Evolutionary conservation across 1,140 invertebrate genomes (phyloP).

Genomic region (Babylonia areolata): DNA sequence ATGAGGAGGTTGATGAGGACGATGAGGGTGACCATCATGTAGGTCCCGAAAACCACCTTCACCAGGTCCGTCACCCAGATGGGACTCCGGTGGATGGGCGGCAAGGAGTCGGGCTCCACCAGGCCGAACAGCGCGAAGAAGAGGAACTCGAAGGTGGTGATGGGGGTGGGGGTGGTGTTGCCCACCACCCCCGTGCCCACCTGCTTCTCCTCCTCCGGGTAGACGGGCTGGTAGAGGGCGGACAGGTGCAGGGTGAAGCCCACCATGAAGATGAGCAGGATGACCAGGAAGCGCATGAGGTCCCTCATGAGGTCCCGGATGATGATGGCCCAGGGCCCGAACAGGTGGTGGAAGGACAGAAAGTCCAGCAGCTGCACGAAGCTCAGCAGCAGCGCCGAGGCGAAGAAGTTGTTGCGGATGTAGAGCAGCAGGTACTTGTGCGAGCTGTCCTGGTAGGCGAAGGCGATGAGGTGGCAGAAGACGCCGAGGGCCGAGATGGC

Average conservation of each 20-base stretch:
- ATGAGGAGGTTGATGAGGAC: constrained; percentile 99
- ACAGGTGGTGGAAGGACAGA: constrained; percentile 96
- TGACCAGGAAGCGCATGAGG: constrained; percentile 95
- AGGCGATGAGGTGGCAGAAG: constrained; percentile 89
- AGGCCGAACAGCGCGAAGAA: constrained; percentile 99
- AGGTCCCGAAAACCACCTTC: constrained; percentile 91
- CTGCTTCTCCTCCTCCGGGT: constrained; percentile 45
- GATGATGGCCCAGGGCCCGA: constrained; percentile 95
- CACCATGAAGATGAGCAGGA: constrained; percentile 97
- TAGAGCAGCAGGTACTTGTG: constrained; percentile 87
- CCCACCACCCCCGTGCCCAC: background rate
- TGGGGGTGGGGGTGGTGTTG: constrained; percentile 41
- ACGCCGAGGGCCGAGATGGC: constrained; percentile 93
- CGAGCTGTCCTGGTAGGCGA: constrained; percentile 76
- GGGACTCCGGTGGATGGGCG: constrained; percentile 78
- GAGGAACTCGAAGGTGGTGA: constrained; percentile 95
- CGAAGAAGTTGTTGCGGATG: constrained; percentile 96
- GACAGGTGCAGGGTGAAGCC: constrained; percentile 99
- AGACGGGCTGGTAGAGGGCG: constrained; percentile 94
- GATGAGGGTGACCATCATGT: constrained; percentile 98
- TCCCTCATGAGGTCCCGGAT: constrained; percentile 82
- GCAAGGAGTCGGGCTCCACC: constrained; percentile 87
- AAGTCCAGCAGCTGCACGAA: constrained; percentile 97
- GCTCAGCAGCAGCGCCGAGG: constrained; percentile 93
- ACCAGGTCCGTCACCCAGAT: constrained; percentile 77